Percentiles rank a stretch among this genome's conserved stretches.
These are phyloP conservation scores for Petromus typicus DNA, from an alignment of 2,113 vertebrate genomes.

Conservation along the genomic window DNA sequence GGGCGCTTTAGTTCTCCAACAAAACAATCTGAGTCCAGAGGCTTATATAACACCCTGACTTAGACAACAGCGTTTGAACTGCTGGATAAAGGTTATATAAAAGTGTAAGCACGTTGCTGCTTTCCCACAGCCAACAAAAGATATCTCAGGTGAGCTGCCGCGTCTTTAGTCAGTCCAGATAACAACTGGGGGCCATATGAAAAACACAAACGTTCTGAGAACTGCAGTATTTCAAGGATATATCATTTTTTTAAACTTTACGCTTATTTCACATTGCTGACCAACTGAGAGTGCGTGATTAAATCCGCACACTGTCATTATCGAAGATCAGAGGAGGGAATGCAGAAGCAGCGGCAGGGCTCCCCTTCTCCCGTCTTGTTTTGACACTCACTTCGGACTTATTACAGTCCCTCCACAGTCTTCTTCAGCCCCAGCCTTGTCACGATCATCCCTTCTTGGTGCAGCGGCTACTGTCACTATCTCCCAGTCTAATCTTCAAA, in stretches of 20 bases:
- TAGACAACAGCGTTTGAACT: background rate
- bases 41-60: constrained; percentile 10
- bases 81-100: constrained; percentile 20
- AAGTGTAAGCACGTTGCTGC: background rate
- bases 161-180: background rate
- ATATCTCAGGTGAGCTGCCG: background rate
- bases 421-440: background rate
- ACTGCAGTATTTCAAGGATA: constrained; percentile 45
- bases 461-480: background rate
- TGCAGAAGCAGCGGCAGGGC: background rate
- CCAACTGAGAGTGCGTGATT: background rate
- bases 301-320: constrained; percentile 18
- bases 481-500: background rate
- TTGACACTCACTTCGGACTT: too few relatives aligned
- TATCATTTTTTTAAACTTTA: background rate
- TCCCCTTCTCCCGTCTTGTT: background rate
- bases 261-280: background rate
- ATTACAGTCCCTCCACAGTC: background rate
- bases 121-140: background rate
- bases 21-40: constrained; percentile 41
- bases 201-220: background rate
- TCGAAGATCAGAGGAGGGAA: background rate
- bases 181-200: background rate
- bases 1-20: constrained; percentile 74
- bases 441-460: background rate